Evolutionary conservation across 2,113 vertebrate genomes (phyloP).

Genomic region (Notothenia rossii): DNA sequence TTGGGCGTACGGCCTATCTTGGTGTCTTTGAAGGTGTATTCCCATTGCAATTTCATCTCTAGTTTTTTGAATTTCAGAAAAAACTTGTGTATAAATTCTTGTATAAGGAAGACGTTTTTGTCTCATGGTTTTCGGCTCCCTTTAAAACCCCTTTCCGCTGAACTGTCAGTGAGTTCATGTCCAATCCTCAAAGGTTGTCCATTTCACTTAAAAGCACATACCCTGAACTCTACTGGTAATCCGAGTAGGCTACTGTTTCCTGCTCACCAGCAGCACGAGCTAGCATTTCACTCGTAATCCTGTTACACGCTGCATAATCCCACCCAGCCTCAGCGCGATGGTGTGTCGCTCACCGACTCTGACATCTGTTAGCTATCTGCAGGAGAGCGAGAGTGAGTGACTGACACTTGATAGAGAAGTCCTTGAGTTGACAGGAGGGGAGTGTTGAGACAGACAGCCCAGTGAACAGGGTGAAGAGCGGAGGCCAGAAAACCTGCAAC

Average conservation of each 20-base stretch:
- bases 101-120: neutral
- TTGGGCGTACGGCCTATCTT: too few relatives aligned
- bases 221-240: slow-evolving; percentile 30
- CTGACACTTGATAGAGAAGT: too few relatives aligned
- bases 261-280: slow-evolving; percentile 5
- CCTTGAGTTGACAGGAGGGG: too few relatives aligned
- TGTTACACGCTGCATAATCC: slow-evolving; percentile 69
- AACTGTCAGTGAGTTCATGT: neutral
- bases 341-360: slow-evolving; percentile 46
- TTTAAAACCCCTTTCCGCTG: neutral
- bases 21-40: too few relatives aligned
- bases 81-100: neutral
- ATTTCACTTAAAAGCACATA: slow-evolving; percentile 28
- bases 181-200: slow-evolving; percentile 29
- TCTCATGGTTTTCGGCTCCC: neutral
- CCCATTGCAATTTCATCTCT: too few relatives aligned
- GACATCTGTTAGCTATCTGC: slow-evolving; percentile 65
- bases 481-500: too few relatives aligned
- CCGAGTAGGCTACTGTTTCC: slow-evolving; percentile 23
- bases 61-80: too few relatives aligned
- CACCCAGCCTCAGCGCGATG: slow-evolving; percentile 28
- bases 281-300: slow-evolving; percentile 68
- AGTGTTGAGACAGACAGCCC: too few relatives aligned
- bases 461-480: too few relatives aligned
- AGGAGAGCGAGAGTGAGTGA: too few relatives aligned